These are phyloP conservation scores for Phylloscopus whistleri DNA, from an alignment of 2,113 vertebrate genomes.

Conservation along the genomic window DNA sequence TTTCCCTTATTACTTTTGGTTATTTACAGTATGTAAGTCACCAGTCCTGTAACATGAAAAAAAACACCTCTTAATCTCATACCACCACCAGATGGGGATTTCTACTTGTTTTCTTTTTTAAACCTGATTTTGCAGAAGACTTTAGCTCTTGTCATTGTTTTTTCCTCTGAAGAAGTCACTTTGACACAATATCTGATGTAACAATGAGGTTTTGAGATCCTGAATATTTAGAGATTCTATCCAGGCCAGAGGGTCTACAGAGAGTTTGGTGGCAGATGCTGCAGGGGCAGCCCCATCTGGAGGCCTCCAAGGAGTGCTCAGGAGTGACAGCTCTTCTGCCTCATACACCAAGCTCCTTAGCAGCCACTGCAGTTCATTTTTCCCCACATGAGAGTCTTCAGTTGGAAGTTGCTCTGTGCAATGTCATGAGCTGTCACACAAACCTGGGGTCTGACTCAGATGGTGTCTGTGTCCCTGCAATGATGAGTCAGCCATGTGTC, in stretches of 20 bases:
- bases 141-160: background rate
- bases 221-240: background rate
- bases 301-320: rapidly evolving
- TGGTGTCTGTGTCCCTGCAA: background rate
- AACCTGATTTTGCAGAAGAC: background rate
- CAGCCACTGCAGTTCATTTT: background rate
- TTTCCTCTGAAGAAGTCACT: background rate
- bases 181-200: background rate
- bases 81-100: background rate
- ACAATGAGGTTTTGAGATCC: background rate
- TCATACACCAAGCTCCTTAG: background rate
- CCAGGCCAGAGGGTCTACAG: background rate
- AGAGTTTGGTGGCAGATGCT: background rate
- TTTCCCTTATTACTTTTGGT: background rate
- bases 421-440: background rate
- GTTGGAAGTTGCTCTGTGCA: rapidly evolving
- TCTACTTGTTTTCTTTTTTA: background rate
- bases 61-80: background rate
- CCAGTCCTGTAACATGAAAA: background rate
- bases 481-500: rapidly evolving
- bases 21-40: background rate
- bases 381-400: background rate
- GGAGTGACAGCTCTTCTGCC: background rate
- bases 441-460: background rate
- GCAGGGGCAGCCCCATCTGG: background rate